Base-by-base conservation (phyloP, 2,797 vertebrate genomes). In the Etheostoma perlongum region DNA sequence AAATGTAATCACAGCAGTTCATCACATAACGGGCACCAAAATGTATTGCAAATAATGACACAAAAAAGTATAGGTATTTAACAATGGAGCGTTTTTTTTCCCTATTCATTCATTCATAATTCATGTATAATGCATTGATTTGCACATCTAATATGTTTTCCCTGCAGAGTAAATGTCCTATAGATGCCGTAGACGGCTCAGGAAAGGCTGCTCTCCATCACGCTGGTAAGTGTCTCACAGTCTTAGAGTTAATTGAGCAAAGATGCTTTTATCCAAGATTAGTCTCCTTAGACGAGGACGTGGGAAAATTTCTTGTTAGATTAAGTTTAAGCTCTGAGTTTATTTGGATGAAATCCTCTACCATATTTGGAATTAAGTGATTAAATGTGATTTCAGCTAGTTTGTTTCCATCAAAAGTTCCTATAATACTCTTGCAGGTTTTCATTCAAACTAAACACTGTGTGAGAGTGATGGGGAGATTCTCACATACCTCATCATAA, bases 141-240 rank as follows among this genome's bases (percentile, higher is more conserved):
- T 78, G 6, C 36, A 44, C 1, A 2, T 72, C 9, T 46, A 30
- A 52, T 42, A 42, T 47, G 3, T 72, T 92, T 67, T 72, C 68
- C 72, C 61, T 86, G 1, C 80, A 99, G 98, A 93, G 88, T 82
- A 99, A 98, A 92, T 97, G 96, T 90, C 92, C 94, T 6, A 48
- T 94, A 0, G 97, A 99, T 42, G 91, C 81, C 42, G 65, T 81
- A 4, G 98, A 99, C 86, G 83, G 84, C 80, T 93, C 92, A 65
- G 97, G 97, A 77, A 98, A 95, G 89, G 96, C 96, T 57, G 95
- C 97, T 63, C 93, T 99, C 67, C 98, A 99, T 91, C 96, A 97
- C 15, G 96, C 97, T 94, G 97, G 98, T 99, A 91, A 93, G 89
- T 75, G 52, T 81, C 72, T 67, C 60, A 47, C 9, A 40, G 60